phyloP scores from a whole-genome alignment of 2,113 vertebrate species.

The Capreolus pygargus region DNA sequence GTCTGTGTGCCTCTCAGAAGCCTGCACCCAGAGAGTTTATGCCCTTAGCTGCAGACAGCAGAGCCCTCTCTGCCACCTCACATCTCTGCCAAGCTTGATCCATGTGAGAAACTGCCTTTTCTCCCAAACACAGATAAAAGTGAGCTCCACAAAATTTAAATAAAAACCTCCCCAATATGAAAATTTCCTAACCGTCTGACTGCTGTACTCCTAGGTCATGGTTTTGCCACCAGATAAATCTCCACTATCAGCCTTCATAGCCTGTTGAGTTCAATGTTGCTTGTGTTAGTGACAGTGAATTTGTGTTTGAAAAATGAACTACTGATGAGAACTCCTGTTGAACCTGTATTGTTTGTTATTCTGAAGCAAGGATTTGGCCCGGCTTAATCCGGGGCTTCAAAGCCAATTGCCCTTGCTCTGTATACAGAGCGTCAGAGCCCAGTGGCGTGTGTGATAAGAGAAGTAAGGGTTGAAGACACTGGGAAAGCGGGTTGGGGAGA shows the following conservation, averaged over 20 bases:
- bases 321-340: slow-evolving; percentile 89
- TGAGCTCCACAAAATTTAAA: slow-evolving; percentile 77
- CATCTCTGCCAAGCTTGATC: slow-evolving; percentile 67
- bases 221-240: slow-evolving; percentile 87
- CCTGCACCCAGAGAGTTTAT: background rate
- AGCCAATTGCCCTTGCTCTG: slow-evolving; percentile 88
- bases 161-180: slow-evolving; percentile 79
- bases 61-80: background rate
- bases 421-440: slow-evolving; percentile 93
- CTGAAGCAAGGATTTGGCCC: slow-evolving; percentile 89
- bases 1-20: background rate
- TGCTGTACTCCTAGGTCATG: slow-evolving; percentile 80
- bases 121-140: slow-evolving; percentile 82
- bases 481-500: slow-evolving; percentile 83
- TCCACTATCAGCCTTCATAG: slow-evolving; percentile 82
- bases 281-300: slow-evolving; percentile 89
- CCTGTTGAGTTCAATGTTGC: slow-evolving; percentile 88
- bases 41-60: background rate
- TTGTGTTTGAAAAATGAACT: slow-evolving; percentile 90
- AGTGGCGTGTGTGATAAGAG: slow-evolving; percentile 92
- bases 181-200: slow-evolving; percentile 83
- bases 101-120: slow-evolving; percentile 81
- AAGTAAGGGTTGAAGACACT: slow-evolving; percentile 86
- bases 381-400: slow-evolving; percentile 91
- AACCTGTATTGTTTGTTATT: slow-evolving; percentile 93